Conservation (phyloP, 92 coral and sea anemone species). For the Diadumene lineata region DNA sequence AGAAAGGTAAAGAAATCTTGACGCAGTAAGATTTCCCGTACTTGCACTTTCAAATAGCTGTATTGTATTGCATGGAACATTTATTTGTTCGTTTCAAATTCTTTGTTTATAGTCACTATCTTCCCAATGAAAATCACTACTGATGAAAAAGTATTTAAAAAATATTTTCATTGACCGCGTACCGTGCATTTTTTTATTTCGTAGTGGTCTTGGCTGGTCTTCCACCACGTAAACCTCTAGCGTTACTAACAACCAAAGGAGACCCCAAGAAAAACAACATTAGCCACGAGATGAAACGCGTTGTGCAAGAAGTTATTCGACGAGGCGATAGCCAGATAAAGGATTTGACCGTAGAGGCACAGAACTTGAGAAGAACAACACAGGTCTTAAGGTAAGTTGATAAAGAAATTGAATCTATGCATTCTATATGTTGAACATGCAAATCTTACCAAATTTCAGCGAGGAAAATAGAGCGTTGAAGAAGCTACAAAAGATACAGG, state of each 20-base stretch:
- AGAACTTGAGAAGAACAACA: slow-evolving; percentile 18
- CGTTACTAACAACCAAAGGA: slow-evolving; percentile 23
- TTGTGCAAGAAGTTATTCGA: slow-evolving; percentile 16
- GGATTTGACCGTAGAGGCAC: slow-evolving; percentile 14
- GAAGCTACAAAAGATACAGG: slow-evolving; percentile 34
- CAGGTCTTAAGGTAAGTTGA: slow-evolving; percentile 22
- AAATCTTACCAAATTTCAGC: neutral
- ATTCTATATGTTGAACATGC: too few relatives aligned
- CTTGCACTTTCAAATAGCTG: too few relatives aligned
- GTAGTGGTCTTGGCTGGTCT: neutral
- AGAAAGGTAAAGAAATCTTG: neutral
- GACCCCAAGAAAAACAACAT: slow-evolving; percentile 14
- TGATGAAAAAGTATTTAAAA: too few relatives aligned
- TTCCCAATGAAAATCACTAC: too few relatives aligned
- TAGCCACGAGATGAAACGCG: slow-evolving; percentile 26
- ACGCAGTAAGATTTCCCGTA: too few relatives aligned
- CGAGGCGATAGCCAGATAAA: slow-evolving; percentile 29
- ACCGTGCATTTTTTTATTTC: neutral
- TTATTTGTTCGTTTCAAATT: too few relatives aligned
- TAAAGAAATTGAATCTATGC: too few relatives aligned
- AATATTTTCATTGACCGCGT: too few relatives aligned
- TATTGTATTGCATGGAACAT: too few relatives aligned
- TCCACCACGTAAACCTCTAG: slow-evolving; percentile 27
- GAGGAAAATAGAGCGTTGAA: slow-evolving; percentile 39
- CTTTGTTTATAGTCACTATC: too few relatives aligned